These are phyloP conservation scores for Thelaira solivaga DNA, from an alignment of 2,888 invertebrate species.

Conservation along the genomic window DNA sequence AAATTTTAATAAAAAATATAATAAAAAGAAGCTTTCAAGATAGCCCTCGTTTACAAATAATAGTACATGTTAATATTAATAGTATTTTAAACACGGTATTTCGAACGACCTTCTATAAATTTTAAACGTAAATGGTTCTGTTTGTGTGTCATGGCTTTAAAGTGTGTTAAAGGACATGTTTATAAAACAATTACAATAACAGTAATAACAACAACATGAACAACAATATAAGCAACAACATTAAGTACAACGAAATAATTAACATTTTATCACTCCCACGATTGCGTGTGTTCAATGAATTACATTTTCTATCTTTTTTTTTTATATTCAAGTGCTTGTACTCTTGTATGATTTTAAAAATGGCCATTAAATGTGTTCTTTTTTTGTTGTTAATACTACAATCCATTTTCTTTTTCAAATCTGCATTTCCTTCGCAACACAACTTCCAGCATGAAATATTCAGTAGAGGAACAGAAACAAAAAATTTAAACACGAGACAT, in stretches of 20 bases:
- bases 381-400: slow-evolving; percentile 13
- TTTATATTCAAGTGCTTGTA: neutral
- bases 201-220: too few relatives aligned
- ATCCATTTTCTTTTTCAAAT: neutral
- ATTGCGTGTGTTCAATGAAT: slow-evolving; percentile 63
- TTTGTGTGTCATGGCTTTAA: neutral
- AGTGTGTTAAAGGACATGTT: neutral
- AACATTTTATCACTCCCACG: slow-evolving; percentile 57
- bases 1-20: too few relatives aligned
- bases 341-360: neutral
- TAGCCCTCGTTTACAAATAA: neutral
- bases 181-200: slow-evolving; percentile 22
- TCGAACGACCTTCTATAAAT: neutral
- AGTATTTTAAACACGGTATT: neutral
- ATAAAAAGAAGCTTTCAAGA: neutral
- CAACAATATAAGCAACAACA: slow-evolving; percentile 15
- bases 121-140: neutral
- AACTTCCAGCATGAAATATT: neutral
- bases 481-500: neutral
- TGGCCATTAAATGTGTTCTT: neutral
- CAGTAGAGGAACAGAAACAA: neutral
- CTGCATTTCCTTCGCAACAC: neutral
- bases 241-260: slow-evolving; percentile 55
- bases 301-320: neutral
- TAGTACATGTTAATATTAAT: neutral